Conservation (phyloP, 2,113 vertebrate species). For the Platichthys stellatus region DNA sequence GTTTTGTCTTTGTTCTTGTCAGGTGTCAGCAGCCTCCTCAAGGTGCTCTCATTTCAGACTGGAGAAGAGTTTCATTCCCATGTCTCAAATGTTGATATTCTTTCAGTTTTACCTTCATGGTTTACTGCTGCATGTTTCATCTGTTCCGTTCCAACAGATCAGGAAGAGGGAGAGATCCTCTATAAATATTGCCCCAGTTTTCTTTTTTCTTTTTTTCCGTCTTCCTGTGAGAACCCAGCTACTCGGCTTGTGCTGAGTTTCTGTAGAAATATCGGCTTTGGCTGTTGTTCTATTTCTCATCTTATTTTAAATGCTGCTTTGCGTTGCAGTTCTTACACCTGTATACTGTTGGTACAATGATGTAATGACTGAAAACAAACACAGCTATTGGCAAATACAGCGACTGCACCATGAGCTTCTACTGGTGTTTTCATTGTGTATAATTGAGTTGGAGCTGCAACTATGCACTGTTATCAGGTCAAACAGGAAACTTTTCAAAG, state of each 20-base stretch:
- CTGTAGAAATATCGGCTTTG: slow-evolving; percentile 38
- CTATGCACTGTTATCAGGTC: slow-evolving; percentile 18
- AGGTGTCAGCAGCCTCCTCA: slow-evolving; percentile 19
- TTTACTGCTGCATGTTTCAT: slow-evolving; percentile 18
- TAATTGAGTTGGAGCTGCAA: not conserved
- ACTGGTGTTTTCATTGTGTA: not conserved
- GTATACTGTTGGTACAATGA: not conserved
- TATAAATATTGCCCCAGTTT: slow-evolving; percentile 80
- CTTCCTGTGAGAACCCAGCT: not conserved
- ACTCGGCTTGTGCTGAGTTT: slow-evolving; percentile 60
- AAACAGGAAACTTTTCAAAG: not conserved
- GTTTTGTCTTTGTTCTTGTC: not conserved
- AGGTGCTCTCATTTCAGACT: slow-evolving; percentile 16
- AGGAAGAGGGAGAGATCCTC: slow-evolving; percentile 59
- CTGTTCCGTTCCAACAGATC: slow-evolving; percentile 39
- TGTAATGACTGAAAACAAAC: slow-evolving; percentile 11
- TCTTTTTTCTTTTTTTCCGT: slow-evolving; percentile 7
- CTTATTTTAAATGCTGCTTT: not conserved
- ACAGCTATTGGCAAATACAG: not conserved
- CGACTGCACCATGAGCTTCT: not conserved
- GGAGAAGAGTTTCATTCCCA: slow-evolving; percentile 10
- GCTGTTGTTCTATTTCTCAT: not conserved
- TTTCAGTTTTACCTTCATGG: slow-evolving; percentile 18
- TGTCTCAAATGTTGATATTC: not conserved
- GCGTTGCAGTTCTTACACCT: not conserved